These are phyloP conservation scores for Pollenia angustigena DNA, from an alignment of 2,888 invertebrate genomes.

Conservation along the genomic window DNA sequence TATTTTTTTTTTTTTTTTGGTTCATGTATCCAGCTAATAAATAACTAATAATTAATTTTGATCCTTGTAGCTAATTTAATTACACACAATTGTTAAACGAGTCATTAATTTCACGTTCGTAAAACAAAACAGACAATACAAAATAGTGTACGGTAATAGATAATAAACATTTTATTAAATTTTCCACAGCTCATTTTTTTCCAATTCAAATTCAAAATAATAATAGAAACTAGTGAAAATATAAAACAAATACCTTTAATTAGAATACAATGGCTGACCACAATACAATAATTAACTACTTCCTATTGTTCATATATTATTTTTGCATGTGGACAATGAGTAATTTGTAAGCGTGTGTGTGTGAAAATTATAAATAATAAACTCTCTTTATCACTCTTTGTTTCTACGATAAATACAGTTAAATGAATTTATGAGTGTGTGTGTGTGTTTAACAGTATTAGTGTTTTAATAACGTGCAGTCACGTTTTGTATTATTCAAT, in stretches of 20 bases:
- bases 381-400: neutral
- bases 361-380: slow-evolving; percentile 38
- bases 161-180: slow-evolving; percentile 48
- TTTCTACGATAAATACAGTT: slow-evolving; percentile 6
- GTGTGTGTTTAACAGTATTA: neutral
- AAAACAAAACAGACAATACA: slow-evolving; percentile 39
- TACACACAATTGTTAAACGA: slow-evolving; percentile 27
- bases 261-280: slow-evolving; percentile 64
- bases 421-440: slow-evolving; percentile 24
- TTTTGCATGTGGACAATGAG: slow-evolving; percentile 6
- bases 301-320: slow-evolving; percentile 39
- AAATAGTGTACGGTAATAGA: slow-evolving; percentile 8
- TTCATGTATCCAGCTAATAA: slow-evolving; percentile 26
- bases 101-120: slow-evolving; percentile 46
- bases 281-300: slow-evolving; percentile 65
- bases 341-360: slow-evolving; percentile 13
- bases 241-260: slow-evolving; percentile 54
- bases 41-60: slow-evolving; percentile 46
- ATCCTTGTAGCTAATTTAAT: slow-evolving; percentile 41
- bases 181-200: slow-evolving; percentile 1
- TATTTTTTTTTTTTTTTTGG: neutral
- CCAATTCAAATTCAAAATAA: neutral
- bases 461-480: slow-evolving; percentile 22
- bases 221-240: slow-evolving; percentile 17
- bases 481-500: slow-evolving; percentile 41